phyloP scores from a whole-genome alignment of 1,140 invertebrate genomes.

The Rhizoglyphus robini region DNA sequence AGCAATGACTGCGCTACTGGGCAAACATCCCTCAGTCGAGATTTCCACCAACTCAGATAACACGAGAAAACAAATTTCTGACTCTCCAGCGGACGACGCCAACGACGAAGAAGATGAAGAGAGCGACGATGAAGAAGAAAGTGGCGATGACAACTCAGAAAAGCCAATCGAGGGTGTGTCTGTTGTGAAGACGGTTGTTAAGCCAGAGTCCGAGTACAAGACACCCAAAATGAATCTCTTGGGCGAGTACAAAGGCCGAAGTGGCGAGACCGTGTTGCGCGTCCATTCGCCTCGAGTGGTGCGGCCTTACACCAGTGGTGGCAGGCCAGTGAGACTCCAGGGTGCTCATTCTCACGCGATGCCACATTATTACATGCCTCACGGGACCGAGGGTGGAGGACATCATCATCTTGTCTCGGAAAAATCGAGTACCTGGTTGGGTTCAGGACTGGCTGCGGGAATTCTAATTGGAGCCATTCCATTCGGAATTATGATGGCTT shows the following conservation, averaged over 20 bases:
- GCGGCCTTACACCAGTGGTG: not conserved
- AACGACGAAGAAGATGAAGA: slow-evolving; percentile 9
- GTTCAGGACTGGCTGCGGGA: slow-evolving; percentile 9
- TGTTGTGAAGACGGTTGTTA: not conserved
- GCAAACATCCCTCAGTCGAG: not conserved
- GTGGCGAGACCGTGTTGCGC: not conserved
- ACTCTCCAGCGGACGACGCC: not conserved
- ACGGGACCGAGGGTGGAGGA: not conserved
- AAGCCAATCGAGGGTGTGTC: not conserved
- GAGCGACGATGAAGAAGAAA: not conserved
- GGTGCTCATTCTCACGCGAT: not conserved
- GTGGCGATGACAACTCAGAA: not conserved
- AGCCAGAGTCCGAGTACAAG: not conserved
- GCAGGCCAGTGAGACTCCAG: not conserved
- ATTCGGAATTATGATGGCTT: slow-evolving; percentile 16
- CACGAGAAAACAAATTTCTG: not conserved
- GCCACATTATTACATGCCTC: slow-evolving; percentile 10
- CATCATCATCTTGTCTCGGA: not conserved
- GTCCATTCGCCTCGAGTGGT: not conserved
- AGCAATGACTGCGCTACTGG: not conserved
- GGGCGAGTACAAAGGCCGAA: not conserved
- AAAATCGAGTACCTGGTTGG: slow-evolving; percentile 9
- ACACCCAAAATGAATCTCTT: no score
- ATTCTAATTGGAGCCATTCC: slow-evolving; percentile 11
- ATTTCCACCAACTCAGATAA: not conserved